Conservation (phyloP, 2,888 invertebrate species). For the Heterodera filipjevi region DNA sequence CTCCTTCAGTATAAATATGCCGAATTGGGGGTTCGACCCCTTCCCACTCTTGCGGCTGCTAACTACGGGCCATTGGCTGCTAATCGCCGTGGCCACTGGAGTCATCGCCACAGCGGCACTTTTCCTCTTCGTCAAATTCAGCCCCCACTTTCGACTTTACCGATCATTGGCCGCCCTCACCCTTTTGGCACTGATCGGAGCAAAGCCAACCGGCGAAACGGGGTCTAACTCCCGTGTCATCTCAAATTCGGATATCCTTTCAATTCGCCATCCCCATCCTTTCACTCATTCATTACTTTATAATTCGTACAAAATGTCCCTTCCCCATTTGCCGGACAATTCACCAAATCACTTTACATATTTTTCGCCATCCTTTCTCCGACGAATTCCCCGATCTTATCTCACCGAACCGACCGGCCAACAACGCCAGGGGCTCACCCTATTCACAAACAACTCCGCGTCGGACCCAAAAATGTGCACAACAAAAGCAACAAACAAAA, state of each 20-base stretch:
- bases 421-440: too few species aligned
- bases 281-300: too few species aligned
- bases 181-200: neutral
- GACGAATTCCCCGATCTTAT: too few species aligned
- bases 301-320: too few species aligned
- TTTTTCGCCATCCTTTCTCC: too few species aligned
- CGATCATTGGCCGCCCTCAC: neutral
- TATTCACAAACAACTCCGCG: too few species aligned
- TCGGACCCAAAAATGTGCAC: neutral
- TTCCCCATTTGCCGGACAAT: too few species aligned
- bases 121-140: neutral
- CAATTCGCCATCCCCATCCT: too few species aligned
- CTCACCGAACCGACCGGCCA: too few species aligned
- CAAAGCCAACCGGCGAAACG: neutral
- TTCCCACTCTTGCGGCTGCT: neutral
- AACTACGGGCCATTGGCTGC: neutral
- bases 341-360: too few species aligned
- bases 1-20: neutral
- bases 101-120: neutral
- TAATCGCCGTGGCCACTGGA: neutral
- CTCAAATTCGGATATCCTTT: too few species aligned
- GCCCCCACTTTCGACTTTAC: neutral
- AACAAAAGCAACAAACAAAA: neutral
- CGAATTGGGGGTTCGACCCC: neutral
- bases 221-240: neutral